Evolutionary conservation across 2,113 vertebrate species (phyloP).

Genomic region (Calidris pygmaea): DNA sequence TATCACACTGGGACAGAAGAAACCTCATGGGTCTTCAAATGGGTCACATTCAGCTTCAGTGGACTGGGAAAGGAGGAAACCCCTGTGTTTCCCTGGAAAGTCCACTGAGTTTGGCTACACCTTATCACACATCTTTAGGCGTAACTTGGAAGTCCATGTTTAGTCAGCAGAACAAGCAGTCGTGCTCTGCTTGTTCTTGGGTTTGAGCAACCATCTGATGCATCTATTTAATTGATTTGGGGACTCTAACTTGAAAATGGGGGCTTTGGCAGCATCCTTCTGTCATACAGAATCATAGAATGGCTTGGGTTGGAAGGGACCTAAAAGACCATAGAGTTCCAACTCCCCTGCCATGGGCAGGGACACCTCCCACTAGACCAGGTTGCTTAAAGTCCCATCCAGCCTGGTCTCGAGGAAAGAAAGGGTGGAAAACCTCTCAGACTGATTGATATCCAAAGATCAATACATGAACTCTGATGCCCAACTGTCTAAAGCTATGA

Average conservation of each 20-base stretch:
- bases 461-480: background rate
- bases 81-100: background rate
- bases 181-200: background rate
- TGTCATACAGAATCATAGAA: background rate
- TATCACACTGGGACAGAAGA: background rate
- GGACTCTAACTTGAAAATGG: background rate
- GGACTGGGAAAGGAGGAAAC: background rate
- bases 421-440: background rate
- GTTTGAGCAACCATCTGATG: background rate
- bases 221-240: background rate
- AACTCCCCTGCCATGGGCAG: too few species aligned
- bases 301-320: too few species aligned
- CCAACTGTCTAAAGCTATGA: background rate
- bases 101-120: background rate
- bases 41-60: background rate
- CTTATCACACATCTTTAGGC: background rate
- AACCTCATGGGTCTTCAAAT: background rate
- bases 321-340: too few species aligned
- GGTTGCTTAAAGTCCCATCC: too few species aligned
- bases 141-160: background rate
- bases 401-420: background rate
- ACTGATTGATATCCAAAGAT: background rate
- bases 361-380: too few species aligned
- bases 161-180: background rate
- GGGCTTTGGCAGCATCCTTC: background rate